Evolutionary conservation across 2,797 vertebrate genomes (phyloP).

Genomic region (Sciurus vulgaris): DNA sequence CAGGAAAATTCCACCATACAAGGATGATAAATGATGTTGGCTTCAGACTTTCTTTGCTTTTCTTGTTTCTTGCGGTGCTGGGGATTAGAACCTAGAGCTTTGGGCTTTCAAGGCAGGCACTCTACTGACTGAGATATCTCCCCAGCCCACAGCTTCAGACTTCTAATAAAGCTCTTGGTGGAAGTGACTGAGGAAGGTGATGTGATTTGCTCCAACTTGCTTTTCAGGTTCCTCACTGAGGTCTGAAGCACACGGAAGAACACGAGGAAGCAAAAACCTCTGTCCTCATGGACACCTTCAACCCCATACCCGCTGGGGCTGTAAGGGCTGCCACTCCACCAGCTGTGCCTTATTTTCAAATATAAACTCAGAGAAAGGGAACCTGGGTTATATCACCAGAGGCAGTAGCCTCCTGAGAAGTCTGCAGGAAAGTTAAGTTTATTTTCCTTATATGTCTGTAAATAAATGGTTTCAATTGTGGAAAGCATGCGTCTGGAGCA

Average conservation of each 20-base stretch:
- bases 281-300: accelerated
- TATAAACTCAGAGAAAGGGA: background rate
- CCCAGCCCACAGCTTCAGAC: background rate
- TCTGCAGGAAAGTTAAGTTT: background rate
- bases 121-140: too few relatives aligned
- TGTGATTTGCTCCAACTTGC: background rate
- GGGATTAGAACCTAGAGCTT: too few relatives aligned
- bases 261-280: background rate
- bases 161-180: background rate
- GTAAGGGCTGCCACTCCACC: background rate
- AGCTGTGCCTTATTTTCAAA: background rate
- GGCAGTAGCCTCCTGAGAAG: conserved; percentile 1
- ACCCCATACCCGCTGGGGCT: background rate
- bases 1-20: background rate
- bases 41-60: background rate
- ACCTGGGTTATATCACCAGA: background rate
- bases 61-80: too few relatives aligned
- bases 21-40: background rate
- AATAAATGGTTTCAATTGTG: conserved; percentile 66
- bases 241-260: background rate
- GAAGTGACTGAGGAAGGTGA: background rate
- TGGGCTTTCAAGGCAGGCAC: too few relatives aligned
- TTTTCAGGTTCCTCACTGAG: background rate
- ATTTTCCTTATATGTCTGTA: conserved; percentile 66
- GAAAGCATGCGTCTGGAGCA: conserved; percentile 67